These are phyloP conservation scores for Acanthacorydalis orientalis DNA, from an alignment of 2,888 invertebrate genomes.

Conservation along the genomic window DNA sequence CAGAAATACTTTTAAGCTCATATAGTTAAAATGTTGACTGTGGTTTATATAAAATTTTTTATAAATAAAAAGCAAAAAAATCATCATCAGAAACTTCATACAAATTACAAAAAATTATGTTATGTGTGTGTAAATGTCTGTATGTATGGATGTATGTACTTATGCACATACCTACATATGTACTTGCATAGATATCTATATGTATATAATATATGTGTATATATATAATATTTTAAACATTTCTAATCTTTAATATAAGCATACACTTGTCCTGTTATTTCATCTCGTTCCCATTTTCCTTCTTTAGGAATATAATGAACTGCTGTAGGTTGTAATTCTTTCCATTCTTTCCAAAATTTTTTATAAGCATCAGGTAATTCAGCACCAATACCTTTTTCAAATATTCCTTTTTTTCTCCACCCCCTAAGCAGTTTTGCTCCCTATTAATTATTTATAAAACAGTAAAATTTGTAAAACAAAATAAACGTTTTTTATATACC, in stretches of 20 bases:
- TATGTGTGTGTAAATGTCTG: no score
- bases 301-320: constrained; percentile 57
- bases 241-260: constrained; percentile 11
- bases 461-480: not conserved
- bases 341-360: constrained; percentile 80
- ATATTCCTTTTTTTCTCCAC: constrained; percentile 30
- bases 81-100: no score
- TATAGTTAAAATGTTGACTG: no score
- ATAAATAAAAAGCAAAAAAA: no score
- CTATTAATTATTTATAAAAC: constrained; percentile 3
- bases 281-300: constrained; percentile 55
- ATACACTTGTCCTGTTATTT: constrained; percentile 55
- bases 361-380: constrained; percentile 63
- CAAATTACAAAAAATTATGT: no score
- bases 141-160: no score
- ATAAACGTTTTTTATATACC: constrained; percentile 13
- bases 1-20: no score
- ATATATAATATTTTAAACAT: no score
- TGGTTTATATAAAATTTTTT: no score
- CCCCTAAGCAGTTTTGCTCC: constrained; percentile 18
- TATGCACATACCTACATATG: no score
- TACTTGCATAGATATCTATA: no score
- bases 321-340: constrained; percentile 37
- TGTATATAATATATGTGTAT: no score
- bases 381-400: constrained; percentile 49